Conservation (phyloP, 2,113 vertebrate genomes). For the Dermatemys mawii region DNA sequence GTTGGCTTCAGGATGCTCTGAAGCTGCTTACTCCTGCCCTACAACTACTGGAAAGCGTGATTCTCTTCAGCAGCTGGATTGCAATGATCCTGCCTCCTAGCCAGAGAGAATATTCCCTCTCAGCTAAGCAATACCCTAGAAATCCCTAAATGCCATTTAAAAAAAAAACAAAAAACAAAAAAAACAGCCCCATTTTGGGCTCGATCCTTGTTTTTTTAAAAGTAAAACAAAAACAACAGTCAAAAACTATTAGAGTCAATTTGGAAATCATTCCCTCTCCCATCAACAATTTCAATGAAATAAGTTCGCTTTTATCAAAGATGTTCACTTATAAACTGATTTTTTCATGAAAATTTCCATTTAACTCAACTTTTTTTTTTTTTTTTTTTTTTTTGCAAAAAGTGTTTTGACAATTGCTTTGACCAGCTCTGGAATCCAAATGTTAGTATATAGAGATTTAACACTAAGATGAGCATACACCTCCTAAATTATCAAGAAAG, state of each 20-base stretch:
- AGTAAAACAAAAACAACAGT: not conserved
- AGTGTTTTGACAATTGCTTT: not conserved
- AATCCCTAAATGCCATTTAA: no score
- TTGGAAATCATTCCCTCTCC: not conserved
- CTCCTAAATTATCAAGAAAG: not conserved
- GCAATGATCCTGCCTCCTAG: not conserved
- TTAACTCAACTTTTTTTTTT: not conserved
- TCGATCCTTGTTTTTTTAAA: not conserved
- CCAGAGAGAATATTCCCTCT: not conserved
- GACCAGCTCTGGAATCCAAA: not conserved
- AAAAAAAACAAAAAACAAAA: no score
- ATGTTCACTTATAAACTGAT: not conserved
- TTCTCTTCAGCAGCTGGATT: not conserved
- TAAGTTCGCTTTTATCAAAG: not conserved
- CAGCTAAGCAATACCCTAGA: not conserved
- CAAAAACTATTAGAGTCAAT: not conserved
- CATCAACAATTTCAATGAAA: not conserved
- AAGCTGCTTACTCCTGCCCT: not conserved
- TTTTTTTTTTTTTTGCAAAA: not conserved
- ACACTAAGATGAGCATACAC: not conserved
- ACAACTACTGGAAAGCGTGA: not conserved
- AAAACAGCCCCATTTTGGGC: not conserved
- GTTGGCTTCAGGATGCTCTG: not conserved
- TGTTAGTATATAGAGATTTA: no score
- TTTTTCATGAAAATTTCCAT: not conserved